A percentile compares a stretch with the other conserved stretches of the same genome.
Evolutionary conservation across 2,113 vertebrate species (phyloP).

Genomic region (Misgurnus anguillicaudatus): DNA sequence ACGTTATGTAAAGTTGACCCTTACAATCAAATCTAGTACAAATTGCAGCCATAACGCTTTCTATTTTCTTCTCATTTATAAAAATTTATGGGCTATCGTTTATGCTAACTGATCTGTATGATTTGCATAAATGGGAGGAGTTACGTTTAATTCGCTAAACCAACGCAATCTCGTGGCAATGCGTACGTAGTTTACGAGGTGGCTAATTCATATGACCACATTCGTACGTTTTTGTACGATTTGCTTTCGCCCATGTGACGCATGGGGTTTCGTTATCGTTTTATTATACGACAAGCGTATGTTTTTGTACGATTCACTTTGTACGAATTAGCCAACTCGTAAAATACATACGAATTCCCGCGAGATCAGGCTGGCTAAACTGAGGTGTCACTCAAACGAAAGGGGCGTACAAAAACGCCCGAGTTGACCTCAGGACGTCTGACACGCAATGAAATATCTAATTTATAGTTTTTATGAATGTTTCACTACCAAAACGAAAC

Average conservation of each 20-base stretch:
- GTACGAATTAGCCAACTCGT: no score
- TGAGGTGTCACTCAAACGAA: slow-evolving; percentile 41
- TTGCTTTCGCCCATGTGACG: no score
- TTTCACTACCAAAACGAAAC: slow-evolving; percentile 75
- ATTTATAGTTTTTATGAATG: slow-evolving; percentile 71
- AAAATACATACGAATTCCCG: no score
- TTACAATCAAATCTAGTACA: slow-evolving; percentile 13
- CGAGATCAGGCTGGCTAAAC: background rate
- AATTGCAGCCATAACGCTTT: slow-evolving; percentile 44
- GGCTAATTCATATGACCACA: no score
- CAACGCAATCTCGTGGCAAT: no score
- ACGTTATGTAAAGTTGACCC: slow-evolving; percentile 6
- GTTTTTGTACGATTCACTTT: no score
- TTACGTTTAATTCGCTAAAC: background rate
- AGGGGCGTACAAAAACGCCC: slow-evolving; percentile 49
- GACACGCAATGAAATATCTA: slow-evolving; percentile 65
- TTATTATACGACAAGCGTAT: no score
- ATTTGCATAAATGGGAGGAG: slow-evolving; percentile 41
- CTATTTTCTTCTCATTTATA: slow-evolving; percentile 33
- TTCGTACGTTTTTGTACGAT: no score
- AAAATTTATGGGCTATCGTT: slow-evolving; percentile 38
- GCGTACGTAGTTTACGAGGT: no score
- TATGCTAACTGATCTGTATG: slow-evolving; percentile 7
- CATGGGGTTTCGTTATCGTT: no score
- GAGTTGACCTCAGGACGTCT: slow-evolving; percentile 39